Percentiles rank a stretch among this genome's conserved stretches.
Conservation (phyloP, 2,888 invertebrate genomes). For the Alviniconcha strummeri region DNA sequence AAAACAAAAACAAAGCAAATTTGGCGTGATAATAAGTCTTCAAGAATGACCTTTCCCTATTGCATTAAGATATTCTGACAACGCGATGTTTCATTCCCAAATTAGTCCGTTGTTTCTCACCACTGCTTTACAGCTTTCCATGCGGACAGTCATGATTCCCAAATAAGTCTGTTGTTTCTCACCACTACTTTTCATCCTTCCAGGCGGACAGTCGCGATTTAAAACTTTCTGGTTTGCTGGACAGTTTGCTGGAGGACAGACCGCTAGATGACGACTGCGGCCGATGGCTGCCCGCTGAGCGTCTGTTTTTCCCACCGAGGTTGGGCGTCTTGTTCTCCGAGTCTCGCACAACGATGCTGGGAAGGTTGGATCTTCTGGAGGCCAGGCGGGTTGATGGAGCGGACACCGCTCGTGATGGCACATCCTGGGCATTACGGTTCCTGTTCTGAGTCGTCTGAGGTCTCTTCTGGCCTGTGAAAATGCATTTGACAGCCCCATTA, state of each 20-base stretch:
- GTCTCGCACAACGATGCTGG: constrained; percentile 24
- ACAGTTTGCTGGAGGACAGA: constrained; percentile 12
- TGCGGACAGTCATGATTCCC: no score
- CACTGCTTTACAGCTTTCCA: no score
- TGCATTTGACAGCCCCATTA: no score
- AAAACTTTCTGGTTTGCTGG: constrained; percentile 20
- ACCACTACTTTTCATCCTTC: background rate
- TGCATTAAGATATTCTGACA: no score
- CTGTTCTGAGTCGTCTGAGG: constrained; percentile 23
- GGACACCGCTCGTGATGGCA: constrained; percentile 14
- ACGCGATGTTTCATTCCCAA: no score
- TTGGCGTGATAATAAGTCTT: no score
- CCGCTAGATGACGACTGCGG: constrained; percentile 16
- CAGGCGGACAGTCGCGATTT: constrained; percentile 1
- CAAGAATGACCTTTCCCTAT: no score
- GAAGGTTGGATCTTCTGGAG: constrained; percentile 15
- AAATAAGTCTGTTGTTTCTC: no score
- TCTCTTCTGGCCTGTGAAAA: background rate
- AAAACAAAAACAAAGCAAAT: no score
- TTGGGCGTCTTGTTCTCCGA: constrained; percentile 5
- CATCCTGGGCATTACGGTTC: constrained; percentile 1
- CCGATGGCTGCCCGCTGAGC: constrained; percentile 8
- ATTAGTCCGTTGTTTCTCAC: no score
- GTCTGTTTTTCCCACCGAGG: background rate
- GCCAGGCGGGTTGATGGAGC: constrained; percentile 11